A percentile compares a stretch with the other conserved stretches of the same genome.
These are phyloP conservation scores for Zaprionus lachaisei DNA, from an alignment of 1,140 invertebrate species.

Conservation along the genomic window DNA sequence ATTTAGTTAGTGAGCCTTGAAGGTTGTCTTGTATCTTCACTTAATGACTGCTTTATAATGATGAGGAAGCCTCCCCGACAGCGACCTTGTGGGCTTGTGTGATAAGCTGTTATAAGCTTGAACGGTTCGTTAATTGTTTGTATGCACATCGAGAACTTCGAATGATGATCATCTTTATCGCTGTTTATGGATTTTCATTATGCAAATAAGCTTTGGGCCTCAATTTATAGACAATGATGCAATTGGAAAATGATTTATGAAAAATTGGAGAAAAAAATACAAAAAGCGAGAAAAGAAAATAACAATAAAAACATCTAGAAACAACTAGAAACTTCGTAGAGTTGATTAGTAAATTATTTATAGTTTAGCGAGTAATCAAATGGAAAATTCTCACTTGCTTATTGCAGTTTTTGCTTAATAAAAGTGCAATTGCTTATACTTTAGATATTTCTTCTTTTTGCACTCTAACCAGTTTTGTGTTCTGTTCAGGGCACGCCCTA, in stretches of 20 bases:
- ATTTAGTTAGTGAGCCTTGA: conserved; percentile 45
- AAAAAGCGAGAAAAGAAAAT: conserved; percentile 17
- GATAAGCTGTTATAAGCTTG: conserved; percentile 29
- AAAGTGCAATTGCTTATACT: conserved; percentile 16
- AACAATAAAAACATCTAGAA: background rate
- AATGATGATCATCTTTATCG: conserved; percentile 15
- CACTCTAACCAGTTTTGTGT: conserved; percentile 22
- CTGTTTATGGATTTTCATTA: conserved; percentile 32
- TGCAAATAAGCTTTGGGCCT: conserved; percentile 31
- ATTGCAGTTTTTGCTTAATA: conserved; percentile 28
- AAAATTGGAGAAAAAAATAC: conserved; percentile 10
- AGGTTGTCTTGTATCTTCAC: conserved; percentile 23
- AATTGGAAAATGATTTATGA: conserved; percentile 47
- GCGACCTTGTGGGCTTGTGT: conserved; percentile 31
- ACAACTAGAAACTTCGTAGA: background rate
- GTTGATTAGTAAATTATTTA: conserved; percentile 23
- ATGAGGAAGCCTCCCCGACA: conserved; percentile 34
- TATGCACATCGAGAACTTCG: conserved; percentile 25
- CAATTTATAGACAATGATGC: conserved; percentile 29
- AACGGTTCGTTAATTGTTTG: conserved; percentile 41
- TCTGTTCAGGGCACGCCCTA: background rate
- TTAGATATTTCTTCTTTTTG: conserved; percentile 4
- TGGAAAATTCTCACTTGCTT: conserved; percentile 18
- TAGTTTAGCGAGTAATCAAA: conserved; percentile 14
- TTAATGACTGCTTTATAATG: conserved; percentile 35